A percentile compares a stretch with the other conserved stretches of the same genome.
phyloP scores from a whole-genome alignment of 2,113 vertebrate genomes.

The Brachypodius melanocephalos region DNA sequence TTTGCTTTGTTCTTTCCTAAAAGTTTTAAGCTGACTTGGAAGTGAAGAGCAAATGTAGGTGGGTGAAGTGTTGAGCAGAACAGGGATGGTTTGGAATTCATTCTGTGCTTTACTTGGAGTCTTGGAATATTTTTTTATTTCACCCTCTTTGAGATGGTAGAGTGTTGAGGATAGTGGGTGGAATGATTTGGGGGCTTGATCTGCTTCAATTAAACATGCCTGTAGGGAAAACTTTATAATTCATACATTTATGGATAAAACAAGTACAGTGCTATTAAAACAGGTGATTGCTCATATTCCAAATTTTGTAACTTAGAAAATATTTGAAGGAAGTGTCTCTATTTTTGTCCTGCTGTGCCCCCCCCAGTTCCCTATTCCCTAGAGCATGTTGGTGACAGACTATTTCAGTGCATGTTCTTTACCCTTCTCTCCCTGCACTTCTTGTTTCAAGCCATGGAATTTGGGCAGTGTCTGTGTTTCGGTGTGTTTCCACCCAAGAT shows the following conservation, averaged over 20 bases:
- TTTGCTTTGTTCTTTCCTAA: background rate
- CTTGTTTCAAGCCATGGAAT: background rate
- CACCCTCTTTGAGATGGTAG: background rate
- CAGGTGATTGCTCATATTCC: background rate
- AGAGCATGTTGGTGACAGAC: background rate
- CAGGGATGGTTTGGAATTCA: background rate
- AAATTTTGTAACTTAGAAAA: background rate
- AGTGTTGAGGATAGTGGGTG: background rate
- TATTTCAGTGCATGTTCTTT: background rate
- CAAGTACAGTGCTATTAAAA: background rate
- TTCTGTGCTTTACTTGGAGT: background rate
- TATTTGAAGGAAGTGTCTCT: background rate
- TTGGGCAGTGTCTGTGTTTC: background rate
- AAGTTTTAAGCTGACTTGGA: background rate
- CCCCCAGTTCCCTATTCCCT: background rate
- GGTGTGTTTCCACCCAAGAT: background rate
- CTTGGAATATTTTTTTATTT: background rate
- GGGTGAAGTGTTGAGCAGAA: background rate
- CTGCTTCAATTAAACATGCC: background rate
- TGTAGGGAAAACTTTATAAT: background rate
- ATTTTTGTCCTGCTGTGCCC: background rate
- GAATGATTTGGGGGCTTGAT: background rate
- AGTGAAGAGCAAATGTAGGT: background rate
- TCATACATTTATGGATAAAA: background rate
- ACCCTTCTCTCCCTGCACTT: background rate